Evolutionary conservation across 2,113 vertebrate species (phyloP), one percentile per base, ranked within the genome.

Genomic region (Archilochus colubris): DNA sequence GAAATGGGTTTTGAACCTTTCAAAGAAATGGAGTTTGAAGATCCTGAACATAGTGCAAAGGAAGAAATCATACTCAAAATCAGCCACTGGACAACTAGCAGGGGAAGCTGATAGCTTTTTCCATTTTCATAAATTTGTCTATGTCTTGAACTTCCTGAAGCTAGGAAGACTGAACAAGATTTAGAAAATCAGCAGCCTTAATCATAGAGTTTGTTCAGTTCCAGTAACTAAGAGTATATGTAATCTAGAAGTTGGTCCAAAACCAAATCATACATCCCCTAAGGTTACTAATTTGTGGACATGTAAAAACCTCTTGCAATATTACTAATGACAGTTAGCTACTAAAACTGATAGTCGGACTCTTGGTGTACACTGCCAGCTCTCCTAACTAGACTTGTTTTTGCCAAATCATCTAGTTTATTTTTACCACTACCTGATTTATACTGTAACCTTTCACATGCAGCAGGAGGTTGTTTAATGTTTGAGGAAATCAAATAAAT

Each of bases 301-400:
- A 1, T 67, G 48, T 22, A 67, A 84, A 86, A 84, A 38, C 8
- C 6, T 43, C 9, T 51, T 51, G 30, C 16, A 51, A 10, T 57
- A 5, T 62, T 57, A 28, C 5, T 57, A 68, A 36, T 40, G 82
- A 48, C 17, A 64, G 61, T 67, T 62, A 68, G 2, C 16, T 74
- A 22, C 31, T 55, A 68, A 55, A 36, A 57, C 13, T 18, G 8
- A n/a, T 51, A 12, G 38, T 73, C 54, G 50, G 22, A 51, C 19
- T 70, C 20, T 24, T 10, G 13, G 7, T 10, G 2, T 28, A 67
- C 9, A 63, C 43, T 51, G 36, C 5, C 0, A 1, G 22, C 5
- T 30, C 10, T 58, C 12, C 51, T 55, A 31, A 43, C 43, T 81
- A 51, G 33, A 19, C 36, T 50, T 89, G 2, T 4, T 69, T 62